Percentiles rank a stretch among this genome's conserved stretches.
phyloP scores from a whole-genome alignment of 2,113 vertebrate genomes.

The Grallaria varia region DNA sequence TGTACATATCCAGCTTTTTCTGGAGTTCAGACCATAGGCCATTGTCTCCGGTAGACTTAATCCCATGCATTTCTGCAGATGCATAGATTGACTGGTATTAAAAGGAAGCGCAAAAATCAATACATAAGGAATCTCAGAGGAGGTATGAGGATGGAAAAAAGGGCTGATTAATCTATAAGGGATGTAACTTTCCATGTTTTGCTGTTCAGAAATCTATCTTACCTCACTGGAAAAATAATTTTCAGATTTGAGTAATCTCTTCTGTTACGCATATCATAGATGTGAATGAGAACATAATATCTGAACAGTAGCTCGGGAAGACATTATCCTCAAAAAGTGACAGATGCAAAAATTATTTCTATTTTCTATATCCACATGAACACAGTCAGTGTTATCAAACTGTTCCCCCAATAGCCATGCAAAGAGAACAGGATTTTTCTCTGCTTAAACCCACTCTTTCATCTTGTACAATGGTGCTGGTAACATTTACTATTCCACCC shows the following conservation, averaged over 20 bases:
- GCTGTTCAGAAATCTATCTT: background rate
- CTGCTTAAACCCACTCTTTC: background rate
- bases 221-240: background rate
- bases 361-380: background rate
- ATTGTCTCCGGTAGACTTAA: background rate
- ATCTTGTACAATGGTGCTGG: background rate
- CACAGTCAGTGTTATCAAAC: background rate
- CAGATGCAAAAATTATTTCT: background rate
- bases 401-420: background rate
- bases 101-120: background rate
- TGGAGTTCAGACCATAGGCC: background rate
- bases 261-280: background rate
- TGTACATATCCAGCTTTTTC: background rate
- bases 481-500: fast-evolving
- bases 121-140: fast-evolving
- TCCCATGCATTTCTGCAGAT: background rate
- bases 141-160: background rate
- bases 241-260: background rate
- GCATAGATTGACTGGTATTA: background rate
- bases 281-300: background rate
- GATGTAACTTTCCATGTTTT: background rate
- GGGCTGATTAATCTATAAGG: background rate
- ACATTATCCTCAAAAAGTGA: background rate
- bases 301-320: background rate
- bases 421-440: background rate